Conservation (phyloP, 2,113 vertebrate species). For the Cyprinodon tularosa region DNA sequence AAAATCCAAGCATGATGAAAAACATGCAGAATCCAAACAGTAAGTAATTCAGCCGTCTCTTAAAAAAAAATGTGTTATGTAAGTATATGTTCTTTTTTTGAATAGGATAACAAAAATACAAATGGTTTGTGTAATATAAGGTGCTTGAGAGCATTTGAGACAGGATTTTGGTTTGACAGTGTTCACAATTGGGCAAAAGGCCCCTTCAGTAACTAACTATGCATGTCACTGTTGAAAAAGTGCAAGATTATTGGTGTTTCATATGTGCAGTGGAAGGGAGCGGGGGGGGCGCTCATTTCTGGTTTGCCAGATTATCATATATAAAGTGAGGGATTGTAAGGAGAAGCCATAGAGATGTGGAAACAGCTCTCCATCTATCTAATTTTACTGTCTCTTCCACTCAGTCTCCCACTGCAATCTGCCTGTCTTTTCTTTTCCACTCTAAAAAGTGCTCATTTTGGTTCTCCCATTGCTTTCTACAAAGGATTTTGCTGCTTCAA, state of each 20-base stretch:
- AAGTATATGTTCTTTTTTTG: background rate
- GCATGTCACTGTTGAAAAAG: slow-evolving; percentile 58
- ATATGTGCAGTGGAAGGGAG: slow-evolving; percentile 33
- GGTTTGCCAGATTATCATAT: slow-evolving; percentile 69
- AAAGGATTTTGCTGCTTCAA: slow-evolving; percentile 9
- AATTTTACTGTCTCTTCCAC: slow-evolving; percentile 31
- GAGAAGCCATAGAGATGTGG: slow-evolving; percentile 43
- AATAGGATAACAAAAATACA: slow-evolving; percentile 9
- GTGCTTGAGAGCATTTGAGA: slow-evolving; percentile 32
- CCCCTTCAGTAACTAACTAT: slow-evolving; percentile 51
- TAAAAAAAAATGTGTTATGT: background rate
- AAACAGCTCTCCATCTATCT: slow-evolving; percentile 50
- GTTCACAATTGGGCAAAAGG: slow-evolving; percentile 32
- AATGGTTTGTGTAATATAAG: slow-evolving; percentile 33
- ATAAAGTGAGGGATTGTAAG: slow-evolving; percentile 74
- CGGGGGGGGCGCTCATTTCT: slow-evolving; percentile 45
- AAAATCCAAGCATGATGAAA: slow-evolving; percentile 93
- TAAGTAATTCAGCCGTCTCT: slow-evolving; percentile 73
- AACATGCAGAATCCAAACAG: slow-evolving; percentile 87
- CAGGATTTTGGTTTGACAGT: slow-evolving; percentile 49
- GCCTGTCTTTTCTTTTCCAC: slow-evolving; percentile 7
- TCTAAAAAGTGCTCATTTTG: slow-evolving; percentile 24
- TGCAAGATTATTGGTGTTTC: slow-evolving; percentile 70
- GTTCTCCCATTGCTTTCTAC: slow-evolving; percentile 7
- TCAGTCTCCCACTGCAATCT: slow-evolving; percentile 25